phyloP scores from a whole-genome alignment of 2,888 invertebrate genomes.

The Euproctis similis region DNA sequence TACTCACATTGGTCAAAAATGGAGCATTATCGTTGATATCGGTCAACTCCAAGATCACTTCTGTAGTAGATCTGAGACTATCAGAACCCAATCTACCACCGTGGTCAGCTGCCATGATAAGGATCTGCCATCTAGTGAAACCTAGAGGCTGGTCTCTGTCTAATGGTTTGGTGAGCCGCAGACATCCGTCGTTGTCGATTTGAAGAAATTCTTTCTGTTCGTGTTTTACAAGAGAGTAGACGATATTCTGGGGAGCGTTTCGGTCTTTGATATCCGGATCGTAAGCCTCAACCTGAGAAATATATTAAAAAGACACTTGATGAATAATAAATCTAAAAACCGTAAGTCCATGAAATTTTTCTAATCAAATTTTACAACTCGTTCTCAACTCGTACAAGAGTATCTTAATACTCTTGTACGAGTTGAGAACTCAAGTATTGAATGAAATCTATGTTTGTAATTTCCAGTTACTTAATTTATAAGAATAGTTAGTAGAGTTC shows the following conservation, averaged over 20 bases:
- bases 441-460: too few species aligned
- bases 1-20: constrained; percentile 83
- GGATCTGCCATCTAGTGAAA: constrained; percentile 84
- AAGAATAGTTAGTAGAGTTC: too few species aligned
- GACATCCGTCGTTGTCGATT: constrained; percentile 85
- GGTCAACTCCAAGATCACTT: constrained; percentile 80
- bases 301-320: neutral
- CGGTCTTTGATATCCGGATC: constrained; percentile 90
- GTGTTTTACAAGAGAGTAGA: constrained; percentile 83
- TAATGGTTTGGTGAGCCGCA: constrained; percentile 83
- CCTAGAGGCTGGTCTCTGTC: constrained; percentile 94
- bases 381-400: too few species aligned
- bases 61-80: constrained; percentile 78
- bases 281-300: constrained; percentile 80
- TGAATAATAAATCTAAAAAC: too few species aligned
- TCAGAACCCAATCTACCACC: constrained; percentile 76
- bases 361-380: too few species aligned
- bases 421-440: too few species aligned
- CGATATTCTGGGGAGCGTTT: constrained; percentile 84
- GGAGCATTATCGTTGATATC: constrained; percentile 98
- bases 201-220: constrained; percentile 82
- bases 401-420: too few species aligned
- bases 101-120: constrained; percentile 85
- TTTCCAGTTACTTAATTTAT: too few species aligned
- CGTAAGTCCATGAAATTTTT: too few species aligned